Conservation (phyloP, 2,888 invertebrate genomes). For the Stegophylla sp. region DNA sequence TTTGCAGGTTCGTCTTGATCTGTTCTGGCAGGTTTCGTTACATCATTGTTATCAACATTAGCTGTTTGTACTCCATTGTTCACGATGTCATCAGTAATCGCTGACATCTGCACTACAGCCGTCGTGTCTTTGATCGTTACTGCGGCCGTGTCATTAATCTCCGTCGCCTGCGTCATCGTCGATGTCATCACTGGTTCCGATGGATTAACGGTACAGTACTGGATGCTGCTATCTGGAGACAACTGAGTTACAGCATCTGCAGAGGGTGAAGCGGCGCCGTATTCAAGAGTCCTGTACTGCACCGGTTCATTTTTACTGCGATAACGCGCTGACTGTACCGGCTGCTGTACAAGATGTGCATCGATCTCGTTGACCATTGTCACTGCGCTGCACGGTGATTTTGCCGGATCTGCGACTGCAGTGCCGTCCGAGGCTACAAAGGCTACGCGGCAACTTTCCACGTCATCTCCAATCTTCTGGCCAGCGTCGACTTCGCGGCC, state of each 20-base stretch:
- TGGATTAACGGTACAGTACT: background rate
- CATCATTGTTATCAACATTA: too few species aligned
- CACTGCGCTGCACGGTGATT: background rate
- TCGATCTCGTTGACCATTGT: constrained; percentile 14
- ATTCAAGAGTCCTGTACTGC: constrained; percentile 38
- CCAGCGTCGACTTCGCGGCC: background rate
- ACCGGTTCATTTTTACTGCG: background rate
- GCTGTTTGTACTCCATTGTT: too few species aligned
- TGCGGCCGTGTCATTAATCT: too few species aligned
- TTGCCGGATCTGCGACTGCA: background rate
- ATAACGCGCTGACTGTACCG: background rate
- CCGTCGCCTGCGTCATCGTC: background rate
- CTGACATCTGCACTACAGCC: background rate
- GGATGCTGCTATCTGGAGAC: background rate
- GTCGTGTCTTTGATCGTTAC: too few species aligned
- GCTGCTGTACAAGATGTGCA: too few species aligned
- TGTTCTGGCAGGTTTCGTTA: too few species aligned
- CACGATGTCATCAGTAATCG: too few species aligned
- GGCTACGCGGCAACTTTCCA: constrained; percentile 1
- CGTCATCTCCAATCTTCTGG: too few species aligned
- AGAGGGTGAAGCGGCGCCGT: constrained; percentile 51
- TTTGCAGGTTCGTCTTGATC: background rate
- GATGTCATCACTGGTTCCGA: background rate
- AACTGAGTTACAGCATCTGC: background rate
- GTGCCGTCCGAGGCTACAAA: background rate